These are phyloP conservation scores for Hyperoplus lanceolatus DNA, from an alignment of 2,797 vertebrate genomes.

Conservation along the genomic window DNA sequence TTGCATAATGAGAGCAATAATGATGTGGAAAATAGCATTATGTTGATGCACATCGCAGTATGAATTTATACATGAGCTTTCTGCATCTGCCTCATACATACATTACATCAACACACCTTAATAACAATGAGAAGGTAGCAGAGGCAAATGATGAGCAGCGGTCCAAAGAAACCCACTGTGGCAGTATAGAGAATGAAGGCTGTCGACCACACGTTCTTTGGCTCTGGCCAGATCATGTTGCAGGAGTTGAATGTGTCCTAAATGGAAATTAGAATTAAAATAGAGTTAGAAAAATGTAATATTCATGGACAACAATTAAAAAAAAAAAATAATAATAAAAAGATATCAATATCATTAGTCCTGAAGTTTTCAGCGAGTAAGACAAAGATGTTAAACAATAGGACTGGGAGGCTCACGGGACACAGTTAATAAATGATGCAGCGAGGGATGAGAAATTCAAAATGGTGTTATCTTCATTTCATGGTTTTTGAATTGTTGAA, in stretches of 20 bases:
- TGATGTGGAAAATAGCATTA: slow-evolving; percentile 4
- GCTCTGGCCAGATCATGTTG: slow-evolving; percentile 98
- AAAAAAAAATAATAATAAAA: not conserved
- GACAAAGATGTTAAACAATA: not conserved
- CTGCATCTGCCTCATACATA: not conserved
- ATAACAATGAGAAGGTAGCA: slow-evolving; percentile 96
- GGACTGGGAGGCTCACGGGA: not conserved
- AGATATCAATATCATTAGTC: not conserved
- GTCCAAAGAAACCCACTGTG: slow-evolving; percentile 94
- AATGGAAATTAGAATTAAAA: not conserved
- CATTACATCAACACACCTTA: slow-evolving; percentile 76
- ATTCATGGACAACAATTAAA: not conserved
- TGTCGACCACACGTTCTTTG: slow-evolving; percentile 90
- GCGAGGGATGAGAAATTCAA: slow-evolving; percentile 4
- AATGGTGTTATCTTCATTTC: too few species aligned
- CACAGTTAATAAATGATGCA: slow-evolving; percentile 8
- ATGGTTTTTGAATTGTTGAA: not conserved
- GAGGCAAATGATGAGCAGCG: slow-evolving; percentile 94
- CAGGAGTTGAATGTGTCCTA: slow-evolving; percentile 92
- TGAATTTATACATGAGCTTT: slow-evolving; percentile 17
- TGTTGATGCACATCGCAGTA: slow-evolving; percentile 1
- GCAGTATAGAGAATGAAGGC: slow-evolving; percentile 97
- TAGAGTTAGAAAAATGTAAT: not conserved
- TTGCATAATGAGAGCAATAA: not conserved
- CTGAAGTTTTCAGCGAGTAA: not conserved